Percentiles rank a stretch among this genome's conserved stretches.
phyloP scores from a whole-genome alignment of 2,888 invertebrate genomes.

The Scrobipalpa atriplicella region DNA sequence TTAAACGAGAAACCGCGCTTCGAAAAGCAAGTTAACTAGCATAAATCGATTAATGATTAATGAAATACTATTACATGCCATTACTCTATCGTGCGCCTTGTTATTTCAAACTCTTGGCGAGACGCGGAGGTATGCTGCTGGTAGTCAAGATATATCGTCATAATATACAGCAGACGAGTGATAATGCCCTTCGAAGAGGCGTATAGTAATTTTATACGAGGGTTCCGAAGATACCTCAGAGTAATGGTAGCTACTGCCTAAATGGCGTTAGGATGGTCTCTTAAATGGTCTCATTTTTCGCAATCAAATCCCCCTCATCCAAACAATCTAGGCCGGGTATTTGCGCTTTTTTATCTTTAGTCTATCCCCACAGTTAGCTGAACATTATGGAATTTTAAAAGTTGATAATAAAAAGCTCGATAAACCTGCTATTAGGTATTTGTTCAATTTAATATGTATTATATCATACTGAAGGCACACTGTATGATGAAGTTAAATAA shows the following conservation, averaged over 20 bases:
- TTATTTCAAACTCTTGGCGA: neutral
- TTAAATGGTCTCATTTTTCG: neutral
- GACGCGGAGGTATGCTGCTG: neutral
- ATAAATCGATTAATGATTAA: no score
- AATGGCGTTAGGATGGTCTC: constrained; percentile 10
- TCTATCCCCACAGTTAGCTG: no score
- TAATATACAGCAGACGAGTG: constrained; percentile 63
- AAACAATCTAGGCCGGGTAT: neutral
- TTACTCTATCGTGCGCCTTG: neutral
- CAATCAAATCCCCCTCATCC: neutral
- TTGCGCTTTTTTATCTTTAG: no score
- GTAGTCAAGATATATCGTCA: constrained; percentile 54
- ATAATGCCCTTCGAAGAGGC: constrained; percentile 55
- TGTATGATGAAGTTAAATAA: no score
- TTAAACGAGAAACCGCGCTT: no score
- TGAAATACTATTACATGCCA: neutral
- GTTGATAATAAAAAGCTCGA: no score
- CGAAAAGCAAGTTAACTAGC: no score
- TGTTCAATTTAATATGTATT: no score
- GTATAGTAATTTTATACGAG: constrained; percentile 68
- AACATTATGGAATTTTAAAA: no score
- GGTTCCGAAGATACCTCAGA: constrained; percentile 39
- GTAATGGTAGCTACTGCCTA: constrained; percentile 37
- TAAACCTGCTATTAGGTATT: no score
- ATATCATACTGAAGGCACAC: no score